These are phyloP conservation scores for Poecilia gillii DNA, from an alignment of 2,797 vertebrate genomes.

Conservation along the genomic window DNA sequence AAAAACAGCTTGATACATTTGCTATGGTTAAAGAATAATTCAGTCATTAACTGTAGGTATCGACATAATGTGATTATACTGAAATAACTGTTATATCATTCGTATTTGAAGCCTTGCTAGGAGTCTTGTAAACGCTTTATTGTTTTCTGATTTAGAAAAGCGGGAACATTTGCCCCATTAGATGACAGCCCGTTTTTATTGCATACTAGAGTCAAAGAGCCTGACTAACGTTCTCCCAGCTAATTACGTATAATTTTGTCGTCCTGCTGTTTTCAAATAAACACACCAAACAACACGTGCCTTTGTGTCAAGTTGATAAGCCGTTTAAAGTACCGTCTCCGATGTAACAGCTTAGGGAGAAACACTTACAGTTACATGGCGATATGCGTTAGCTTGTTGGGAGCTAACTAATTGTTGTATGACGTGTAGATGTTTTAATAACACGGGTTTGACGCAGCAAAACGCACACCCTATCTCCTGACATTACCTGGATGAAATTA, in stretches of 20 bases:
- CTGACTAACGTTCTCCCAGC: not conserved
- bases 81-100: not conserved
- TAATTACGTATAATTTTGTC: fast-evolving
- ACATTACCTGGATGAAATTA: not conserved
- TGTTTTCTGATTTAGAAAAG: not conserved
- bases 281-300: not conserved
- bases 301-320: not conserved
- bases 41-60: too few species aligned
- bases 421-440: slow-evolving; percentile 5
- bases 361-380: slow-evolving; percentile 20
- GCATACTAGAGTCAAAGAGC: not conserved
- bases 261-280: not conserved
- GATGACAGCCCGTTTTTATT: not conserved
- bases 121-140: not conserved
- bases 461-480: fast-evolving
- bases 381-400: slow-evolving; percentile 39
- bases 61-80: not conserved
- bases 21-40: not conserved
- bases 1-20: not conserved
- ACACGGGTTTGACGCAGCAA: not conserved
- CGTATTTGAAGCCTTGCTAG: not conserved
- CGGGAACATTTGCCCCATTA: not conserved
- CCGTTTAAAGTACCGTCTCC: not conserved
- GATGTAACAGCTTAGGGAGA: slow-evolving; percentile 1
- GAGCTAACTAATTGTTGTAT: slow-evolving; percentile 34